Evolutionary conservation across 2,888 invertebrate genomes (phyloP).

Genomic region (Eupithecia exiguata): DNA sequence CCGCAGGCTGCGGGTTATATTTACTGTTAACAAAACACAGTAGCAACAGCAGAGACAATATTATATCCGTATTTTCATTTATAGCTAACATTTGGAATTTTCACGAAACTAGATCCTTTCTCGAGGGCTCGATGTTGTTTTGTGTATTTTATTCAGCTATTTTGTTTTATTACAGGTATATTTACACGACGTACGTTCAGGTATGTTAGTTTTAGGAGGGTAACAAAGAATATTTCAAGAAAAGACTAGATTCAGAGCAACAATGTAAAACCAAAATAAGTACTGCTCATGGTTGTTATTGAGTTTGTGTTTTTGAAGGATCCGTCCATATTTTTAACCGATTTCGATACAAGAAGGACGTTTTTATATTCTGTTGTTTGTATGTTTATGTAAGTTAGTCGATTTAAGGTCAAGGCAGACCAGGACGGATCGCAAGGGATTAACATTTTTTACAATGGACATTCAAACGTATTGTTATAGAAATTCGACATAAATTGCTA

Average conservation of each 20-base stretch:
- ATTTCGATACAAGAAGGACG: too few species aligned
- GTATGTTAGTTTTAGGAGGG: not conserved
- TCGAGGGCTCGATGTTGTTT: not conserved
- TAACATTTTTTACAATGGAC: too few species aligned
- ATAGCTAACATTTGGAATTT: not conserved
- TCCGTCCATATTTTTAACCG: not conserved
- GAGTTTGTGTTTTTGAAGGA: not conserved
- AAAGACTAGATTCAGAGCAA: not conserved
- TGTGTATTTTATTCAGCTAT: not conserved
- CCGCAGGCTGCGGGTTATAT: not conserved
- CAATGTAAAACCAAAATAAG: not conserved
- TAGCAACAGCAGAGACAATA: not conserved
- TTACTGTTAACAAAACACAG: not conserved
- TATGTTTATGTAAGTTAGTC: too few species aligned
- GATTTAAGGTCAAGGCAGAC: too few species aligned
- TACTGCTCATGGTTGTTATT: not conserved
- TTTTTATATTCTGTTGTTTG: too few species aligned
- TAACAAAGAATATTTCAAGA: not conserved
- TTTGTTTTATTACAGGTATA: not conserved
- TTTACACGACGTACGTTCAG: not conserved
- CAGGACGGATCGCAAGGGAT: too few species aligned
- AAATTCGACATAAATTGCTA: too few species aligned
- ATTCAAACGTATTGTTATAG: too few species aligned
- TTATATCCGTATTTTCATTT: not conserved
- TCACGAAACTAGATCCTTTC: not conserved